Percentiles rank a stretch among this genome's conserved stretches.
These are phyloP conservation scores for Cryptosula pallasiana DNA, from an alignment of 2,888 invertebrate genomes.

Conservation along the genomic window DNA sequence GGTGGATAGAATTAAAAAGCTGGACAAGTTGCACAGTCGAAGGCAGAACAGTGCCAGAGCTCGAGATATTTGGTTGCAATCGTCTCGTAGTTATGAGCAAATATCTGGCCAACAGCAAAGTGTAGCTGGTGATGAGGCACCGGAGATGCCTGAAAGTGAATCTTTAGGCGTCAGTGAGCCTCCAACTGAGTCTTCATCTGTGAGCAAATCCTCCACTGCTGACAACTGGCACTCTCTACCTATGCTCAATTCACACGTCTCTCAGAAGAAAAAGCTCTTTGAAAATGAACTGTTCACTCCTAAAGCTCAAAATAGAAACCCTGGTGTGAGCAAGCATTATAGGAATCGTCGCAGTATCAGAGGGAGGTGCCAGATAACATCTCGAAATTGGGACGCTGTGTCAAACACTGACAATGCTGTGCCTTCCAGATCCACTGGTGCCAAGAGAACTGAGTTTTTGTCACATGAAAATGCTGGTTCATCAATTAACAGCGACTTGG, in stretches of 20 bases:
- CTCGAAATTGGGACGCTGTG: too few species aligned
- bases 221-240: not conserved
- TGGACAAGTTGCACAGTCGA: not conserved
- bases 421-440: too few species aligned
- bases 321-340: too few species aligned
- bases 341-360: too few species aligned
- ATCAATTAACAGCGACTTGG: too few species aligned
- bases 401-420: too few species aligned
- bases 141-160: not conserved
- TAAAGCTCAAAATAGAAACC: not conserved
- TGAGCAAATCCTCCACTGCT: not conserved
- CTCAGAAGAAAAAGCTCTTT: not conserved
- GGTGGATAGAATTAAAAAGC: not conserved
- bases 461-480: too few species aligned
- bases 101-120: not conserved
- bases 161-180: not conserved
- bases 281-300: not conserved
- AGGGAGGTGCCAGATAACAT: too few species aligned
- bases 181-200: not conserved
- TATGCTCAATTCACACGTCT: not conserved
- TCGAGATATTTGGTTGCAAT: not conserved
- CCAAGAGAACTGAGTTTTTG: too few species aligned
- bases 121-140: not conserved
- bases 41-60: not conserved
- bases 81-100: not conserved